These are phyloP conservation scores for Dolomedes plantarius DNA, from an alignment of 2,888 invertebrate species.

Conservation along the genomic window DNA sequence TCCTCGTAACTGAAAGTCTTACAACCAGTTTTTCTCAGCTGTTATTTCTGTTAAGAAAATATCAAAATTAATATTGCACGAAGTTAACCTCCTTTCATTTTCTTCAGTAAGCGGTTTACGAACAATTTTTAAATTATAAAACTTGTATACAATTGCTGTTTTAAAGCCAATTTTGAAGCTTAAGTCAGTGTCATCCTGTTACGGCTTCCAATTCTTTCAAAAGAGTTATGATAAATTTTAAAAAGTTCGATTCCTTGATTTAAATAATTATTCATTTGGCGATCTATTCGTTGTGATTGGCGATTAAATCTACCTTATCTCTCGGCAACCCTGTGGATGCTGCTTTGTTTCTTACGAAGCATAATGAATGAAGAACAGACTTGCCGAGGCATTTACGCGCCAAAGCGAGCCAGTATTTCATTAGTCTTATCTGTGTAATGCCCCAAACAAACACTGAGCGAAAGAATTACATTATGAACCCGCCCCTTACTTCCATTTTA, in stretches of 20 bases:
- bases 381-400: conserved; percentile 35
- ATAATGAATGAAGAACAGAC: conserved; percentile 60
- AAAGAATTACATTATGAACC: conserved; percentile 63
- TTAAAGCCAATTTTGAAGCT: too few species aligned
- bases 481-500: conserved; percentile 34
- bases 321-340: conserved; percentile 41
- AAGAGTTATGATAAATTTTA: too few species aligned
- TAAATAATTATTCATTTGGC: conserved; percentile 23
- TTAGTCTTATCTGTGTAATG: conserved; percentile 65
- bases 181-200: too few species aligned
- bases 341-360: conserved; percentile 45
- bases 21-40: too few species aligned
- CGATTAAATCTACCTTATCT: conserved; percentile 25
- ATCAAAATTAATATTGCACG: too few species aligned
- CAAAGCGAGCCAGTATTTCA: conserved; percentile 58
- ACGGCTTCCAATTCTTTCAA: too few species aligned
- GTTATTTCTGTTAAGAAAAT: too few species aligned
- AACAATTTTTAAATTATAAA: too few species aligned
- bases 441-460: conserved; percentile 55
- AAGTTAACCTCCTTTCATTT: too few species aligned
- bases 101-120: too few species aligned
- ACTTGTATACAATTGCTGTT: too few species aligned
- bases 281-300: conserved; percentile 27
- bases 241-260: not conserved
- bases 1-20: too few species aligned